A percentile compares a stretch with the other conserved stretches of the same genome.
Evolutionary conservation across 2,888 invertebrate genomes (phyloP).

Genomic region (Eupithecia tripunctaria): DNA sequence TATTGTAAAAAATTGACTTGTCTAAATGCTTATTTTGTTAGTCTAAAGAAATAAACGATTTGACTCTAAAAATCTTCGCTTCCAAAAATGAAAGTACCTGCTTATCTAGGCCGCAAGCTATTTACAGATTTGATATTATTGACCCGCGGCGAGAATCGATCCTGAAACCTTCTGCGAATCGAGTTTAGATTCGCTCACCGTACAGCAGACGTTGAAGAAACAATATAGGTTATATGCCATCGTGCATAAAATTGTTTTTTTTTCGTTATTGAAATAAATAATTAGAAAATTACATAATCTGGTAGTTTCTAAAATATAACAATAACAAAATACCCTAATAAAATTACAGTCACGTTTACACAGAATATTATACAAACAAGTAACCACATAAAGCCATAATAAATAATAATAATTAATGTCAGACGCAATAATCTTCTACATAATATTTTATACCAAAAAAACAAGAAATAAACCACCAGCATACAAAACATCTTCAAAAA

Average conservation of each 20-base stretch:
- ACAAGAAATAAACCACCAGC: slow-evolving; percentile 23
- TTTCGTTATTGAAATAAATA: neutral
- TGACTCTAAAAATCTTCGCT: too few species aligned
- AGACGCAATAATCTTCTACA: too few species aligned
- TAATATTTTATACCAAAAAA: too few species aligned
- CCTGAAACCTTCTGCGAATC: neutral
- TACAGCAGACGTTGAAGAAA: neutral
- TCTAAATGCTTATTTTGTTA: too few species aligned
- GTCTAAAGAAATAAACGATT: too few species aligned
- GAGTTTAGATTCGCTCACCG: neutral
- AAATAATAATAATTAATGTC: neutral
- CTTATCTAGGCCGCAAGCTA: too few species aligned
- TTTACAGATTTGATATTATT: too few species aligned
- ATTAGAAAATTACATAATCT: neutral
- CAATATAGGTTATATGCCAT: too few species aligned
- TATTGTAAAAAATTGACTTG: too few species aligned
- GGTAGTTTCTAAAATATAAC: neutral
- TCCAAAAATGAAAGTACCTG: too few species aligned
- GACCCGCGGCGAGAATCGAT: neutral
- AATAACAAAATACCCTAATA: neutral
- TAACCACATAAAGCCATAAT: slow-evolving; percentile 1
- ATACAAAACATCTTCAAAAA: slow-evolving; percentile 42
- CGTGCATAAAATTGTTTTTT: too few species aligned
- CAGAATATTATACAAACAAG: slow-evolving; percentile 1
- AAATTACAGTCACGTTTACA: neutral